Percentiles rank a stretch among this genome's conserved stretches.
phyloP scores from a whole-genome alignment of 1,140 invertebrate species.

The Octopus bimaculoides region DNA sequence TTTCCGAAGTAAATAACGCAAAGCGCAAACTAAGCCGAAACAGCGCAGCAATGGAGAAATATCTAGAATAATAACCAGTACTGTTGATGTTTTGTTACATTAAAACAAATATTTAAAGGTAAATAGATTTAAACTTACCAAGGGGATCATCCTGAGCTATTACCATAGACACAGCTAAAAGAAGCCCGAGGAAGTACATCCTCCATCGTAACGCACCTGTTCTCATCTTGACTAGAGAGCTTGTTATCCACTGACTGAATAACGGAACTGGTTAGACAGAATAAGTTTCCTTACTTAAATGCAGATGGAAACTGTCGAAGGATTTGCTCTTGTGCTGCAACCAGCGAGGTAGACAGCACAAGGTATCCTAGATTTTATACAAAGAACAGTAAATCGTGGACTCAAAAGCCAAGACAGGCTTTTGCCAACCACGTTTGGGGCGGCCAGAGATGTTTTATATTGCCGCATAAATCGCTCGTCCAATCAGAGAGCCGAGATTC shows the following conservation, averaged over 20 bases:
- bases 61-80: too few species aligned
- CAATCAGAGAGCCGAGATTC: neutral
- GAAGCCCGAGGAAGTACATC: slow-evolving; percentile 5
- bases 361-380: slow-evolving; percentile 10
- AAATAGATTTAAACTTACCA: neutral
- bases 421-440: slow-evolving; percentile 6
- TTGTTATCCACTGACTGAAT: too few species aligned
- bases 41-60: too few species aligned
- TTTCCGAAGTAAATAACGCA: too few species aligned
- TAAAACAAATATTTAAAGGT: neutral
- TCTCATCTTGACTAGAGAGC: too few species aligned
- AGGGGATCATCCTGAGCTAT: neutral
- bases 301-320: neutral
- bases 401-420: slow-evolving; percentile 2
- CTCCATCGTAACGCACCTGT: neutral
- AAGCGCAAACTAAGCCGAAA: too few species aligned
- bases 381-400: neutral
- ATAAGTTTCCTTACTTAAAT: neutral
- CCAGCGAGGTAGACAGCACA: neutral
- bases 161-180: neutral
- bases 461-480: neutral
- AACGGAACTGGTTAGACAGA: too few species aligned
- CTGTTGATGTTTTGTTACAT: too few species aligned
- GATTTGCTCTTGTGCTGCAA: slow-evolving; percentile 6
- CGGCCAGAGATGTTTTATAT: slow-evolving; percentile 8